phyloP scores from a whole-genome alignment of 2,113 vertebrate genomes.

The Mus spicilegus region DNA sequence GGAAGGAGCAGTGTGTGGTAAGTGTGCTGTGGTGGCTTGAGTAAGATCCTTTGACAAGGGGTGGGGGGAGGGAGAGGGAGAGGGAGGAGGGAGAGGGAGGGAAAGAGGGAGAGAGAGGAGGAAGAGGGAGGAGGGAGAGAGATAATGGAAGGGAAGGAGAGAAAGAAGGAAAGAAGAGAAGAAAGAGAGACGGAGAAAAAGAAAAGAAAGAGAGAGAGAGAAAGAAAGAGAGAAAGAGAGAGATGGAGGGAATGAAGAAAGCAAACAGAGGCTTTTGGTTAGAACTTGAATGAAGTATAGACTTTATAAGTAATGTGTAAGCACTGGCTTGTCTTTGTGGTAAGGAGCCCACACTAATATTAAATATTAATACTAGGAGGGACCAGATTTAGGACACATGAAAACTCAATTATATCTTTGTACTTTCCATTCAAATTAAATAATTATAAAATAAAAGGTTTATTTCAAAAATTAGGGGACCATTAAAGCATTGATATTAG shows the following conservation, averaged over 20 bases:
- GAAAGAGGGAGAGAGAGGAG: too few species aligned
- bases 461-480: neutral
- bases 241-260: too few species aligned
- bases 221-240: too few species aligned
- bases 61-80: fast-evolving
- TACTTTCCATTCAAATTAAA: neutral
- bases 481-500: neutral
- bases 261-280: neutral
- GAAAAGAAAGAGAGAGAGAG: too few species aligned
- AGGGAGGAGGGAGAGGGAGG: too few species aligned
- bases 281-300: neutral
- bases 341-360: neutral
- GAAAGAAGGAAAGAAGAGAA: too few species aligned
- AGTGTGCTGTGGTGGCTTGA: neutral
- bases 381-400: neutral
- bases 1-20: neutral
- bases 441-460: slow-evolving; percentile 21
- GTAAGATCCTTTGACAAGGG: neutral
- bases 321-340: neutral
- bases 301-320: neutral
- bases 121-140: too few species aligned
- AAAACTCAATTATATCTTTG: neutral
- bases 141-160: too few species aligned
- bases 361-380: neutral
- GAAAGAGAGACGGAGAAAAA: too few species aligned